These are phyloP conservation scores for Cepaea nemoralis DNA, from an alignment of 1,140 invertebrate genomes.

Conservation along the genomic window DNA sequence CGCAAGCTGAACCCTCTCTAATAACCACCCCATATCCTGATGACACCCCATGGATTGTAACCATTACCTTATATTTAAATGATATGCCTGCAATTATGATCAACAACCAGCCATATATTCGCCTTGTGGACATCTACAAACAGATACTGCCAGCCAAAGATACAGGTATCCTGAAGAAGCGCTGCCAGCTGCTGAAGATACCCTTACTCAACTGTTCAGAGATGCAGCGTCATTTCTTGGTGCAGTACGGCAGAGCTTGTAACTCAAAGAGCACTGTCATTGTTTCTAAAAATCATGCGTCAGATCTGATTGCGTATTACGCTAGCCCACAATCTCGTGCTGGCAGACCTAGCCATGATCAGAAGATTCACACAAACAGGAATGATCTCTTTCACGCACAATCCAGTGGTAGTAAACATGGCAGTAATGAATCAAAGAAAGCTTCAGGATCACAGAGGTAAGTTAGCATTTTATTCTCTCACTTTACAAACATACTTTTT, in stretches of 20 bases:
- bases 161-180: slow-evolving; percentile 71
- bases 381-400: too few species aligned
- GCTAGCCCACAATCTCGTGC: slow-evolving; percentile 61
- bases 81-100: slow-evolving; percentile 70
- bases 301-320: slow-evolving; percentile 68
- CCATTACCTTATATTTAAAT: slow-evolving; percentile 70
- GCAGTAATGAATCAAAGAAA: not conserved
- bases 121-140: slow-evolving; percentile 71
- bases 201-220: slow-evolving; percentile 67
- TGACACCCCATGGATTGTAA: slow-evolving; percentile 67
- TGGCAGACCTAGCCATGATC: not conserved
- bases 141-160: slow-evolving; percentile 72
- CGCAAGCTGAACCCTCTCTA: not conserved
- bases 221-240: slow-evolving; percentile 71
- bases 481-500: too few species aligned
- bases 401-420: not conserved
- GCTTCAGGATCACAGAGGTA: not conserved
- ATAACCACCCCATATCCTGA: slow-evolving; percentile 38
- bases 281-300: slow-evolving; percentile 65
- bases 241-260: slow-evolving; percentile 69
- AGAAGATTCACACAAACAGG: too few species aligned
- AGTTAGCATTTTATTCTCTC: too few species aligned
- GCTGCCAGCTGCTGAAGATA: slow-evolving; percentile 68
- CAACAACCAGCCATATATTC: slow-evolving; percentile 64
- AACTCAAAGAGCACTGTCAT: slow-evolving; percentile 70